Evolutionary conservation across 2,113 vertebrate species (phyloP), one percentile per base, ranked within the genome.

Genomic region (Sorex araneus): DNA sequence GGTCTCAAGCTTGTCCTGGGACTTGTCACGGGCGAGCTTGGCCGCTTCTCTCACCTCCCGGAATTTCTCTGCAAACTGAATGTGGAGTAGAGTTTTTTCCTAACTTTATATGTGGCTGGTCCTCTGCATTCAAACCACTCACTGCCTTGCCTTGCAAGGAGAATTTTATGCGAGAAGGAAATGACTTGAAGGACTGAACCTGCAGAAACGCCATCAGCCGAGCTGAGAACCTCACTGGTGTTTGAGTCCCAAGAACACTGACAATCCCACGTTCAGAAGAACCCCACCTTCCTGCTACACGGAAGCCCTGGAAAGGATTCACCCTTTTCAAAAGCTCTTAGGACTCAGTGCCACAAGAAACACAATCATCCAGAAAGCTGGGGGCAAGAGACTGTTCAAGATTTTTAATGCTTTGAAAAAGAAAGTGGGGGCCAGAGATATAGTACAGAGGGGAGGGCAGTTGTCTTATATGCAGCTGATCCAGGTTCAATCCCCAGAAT

Each of bases 41-140:
- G 99, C 99, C 13, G 99, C 99, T 93, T 99, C 99, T 97, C 99
- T 99, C 23, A 99, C 99, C 91, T 99, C 99, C 97, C 98, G 99
- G 97, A 99, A 99, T 96, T 99, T 99, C 96, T 99, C 99, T 76
- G 99, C 99, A 98, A 99, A 99, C 99, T 99, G 97, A 90, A 57
- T n/a, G 21, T 30, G 64, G 23, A 64, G 63, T 30, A 66, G 28
- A 66, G 47, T 12, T 10, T 50, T 50, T 50, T 50, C 47, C 47
- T 25, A 10, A 11, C 3, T 66, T 9, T 27, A 66, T 66, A 28
- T 30, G 28, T 64, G 23, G 86, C 89, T 19, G 30, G 30, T 12
- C 28, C 18, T 71, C 43, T 84, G 75, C 63, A 10, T 28, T 66
- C 64, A 23, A 60, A 23, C 57, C 18, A 60, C 57, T 16, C 18